Percentiles rank a stretch among this genome's conserved stretches.
These are phyloP conservation scores for Myotis pilosus DNA, from an alignment of 2,797 vertebrate genomes.

Conservation along the genomic window DNA sequence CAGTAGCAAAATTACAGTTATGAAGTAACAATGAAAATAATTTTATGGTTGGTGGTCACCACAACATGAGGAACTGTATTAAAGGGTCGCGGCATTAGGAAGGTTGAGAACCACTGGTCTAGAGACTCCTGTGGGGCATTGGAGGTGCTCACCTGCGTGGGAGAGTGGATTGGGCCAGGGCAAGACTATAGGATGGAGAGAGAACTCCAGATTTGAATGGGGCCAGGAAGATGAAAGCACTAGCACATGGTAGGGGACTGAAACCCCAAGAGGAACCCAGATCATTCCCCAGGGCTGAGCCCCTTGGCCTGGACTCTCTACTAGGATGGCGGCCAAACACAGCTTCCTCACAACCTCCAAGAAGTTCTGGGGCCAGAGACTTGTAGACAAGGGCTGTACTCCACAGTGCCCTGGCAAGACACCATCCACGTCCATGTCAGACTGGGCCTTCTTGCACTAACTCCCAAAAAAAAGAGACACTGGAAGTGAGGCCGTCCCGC, in stretches of 20 bases:
- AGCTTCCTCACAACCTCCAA: neutral
- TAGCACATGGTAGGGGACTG: neutral
- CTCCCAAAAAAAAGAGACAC: neutral
- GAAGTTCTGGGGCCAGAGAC: neutral
- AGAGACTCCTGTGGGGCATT: neutral
- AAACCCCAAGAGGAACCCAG: neutral
- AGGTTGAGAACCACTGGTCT: too few species aligned
- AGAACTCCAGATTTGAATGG: neutral
- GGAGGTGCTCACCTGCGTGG: neutral
- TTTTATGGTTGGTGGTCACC: too few species aligned
- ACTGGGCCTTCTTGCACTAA: neutral
- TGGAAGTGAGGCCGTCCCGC: neutral
- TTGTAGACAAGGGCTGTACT: neutral
- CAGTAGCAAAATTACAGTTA: too few species aligned
- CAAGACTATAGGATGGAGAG: neutral
- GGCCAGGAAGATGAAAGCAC: neutral
- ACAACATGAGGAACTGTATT: too few species aligned
- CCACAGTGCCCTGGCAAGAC: neutral
- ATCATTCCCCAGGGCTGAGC: neutral
- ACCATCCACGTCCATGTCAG: neutral
- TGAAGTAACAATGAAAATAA: too few species aligned
- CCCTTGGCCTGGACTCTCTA: neutral
- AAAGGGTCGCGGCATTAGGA: too few species aligned
- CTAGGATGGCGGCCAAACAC: neutral
- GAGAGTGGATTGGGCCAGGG: neutral